These are phyloP conservation scores for Dendrocopos noguchii DNA, from an alignment of 2,113 vertebrate genomes.

Conservation along the genomic window DNA sequence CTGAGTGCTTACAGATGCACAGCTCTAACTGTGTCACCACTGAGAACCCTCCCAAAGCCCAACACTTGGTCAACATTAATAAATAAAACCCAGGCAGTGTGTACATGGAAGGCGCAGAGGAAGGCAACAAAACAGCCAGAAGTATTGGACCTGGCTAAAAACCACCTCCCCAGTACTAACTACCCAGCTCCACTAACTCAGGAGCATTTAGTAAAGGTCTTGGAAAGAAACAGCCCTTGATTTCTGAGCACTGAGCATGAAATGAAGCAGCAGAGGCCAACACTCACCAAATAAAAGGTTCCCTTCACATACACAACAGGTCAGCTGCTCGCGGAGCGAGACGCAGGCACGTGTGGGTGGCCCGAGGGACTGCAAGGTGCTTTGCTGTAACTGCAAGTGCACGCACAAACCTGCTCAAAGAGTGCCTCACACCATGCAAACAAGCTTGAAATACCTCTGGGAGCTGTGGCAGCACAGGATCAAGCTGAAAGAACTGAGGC, in stretches of 20 bases:
- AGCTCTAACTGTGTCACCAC: neutral
- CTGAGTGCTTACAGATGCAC: neutral
- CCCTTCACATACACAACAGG: neutral
- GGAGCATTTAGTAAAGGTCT: neutral
- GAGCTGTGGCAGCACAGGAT: neutral
- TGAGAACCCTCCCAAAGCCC: neutral
- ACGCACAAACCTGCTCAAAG: accelerated
- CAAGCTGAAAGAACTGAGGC: too few species aligned
- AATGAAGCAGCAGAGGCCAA: slow-evolving; percentile 11
- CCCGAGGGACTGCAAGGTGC: neutral
- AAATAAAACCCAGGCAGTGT: neutral
- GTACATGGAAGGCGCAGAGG: neutral
- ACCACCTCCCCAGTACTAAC: neutral
- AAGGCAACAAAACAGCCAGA: neutral
- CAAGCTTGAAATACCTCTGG: neutral
- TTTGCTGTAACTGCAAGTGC: accelerated
- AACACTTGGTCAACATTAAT: neutral
- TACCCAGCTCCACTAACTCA: neutral
- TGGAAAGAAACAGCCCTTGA: neutral
- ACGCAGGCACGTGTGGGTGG: accelerated
- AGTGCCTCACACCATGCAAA: neutral
- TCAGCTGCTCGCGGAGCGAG: neutral
- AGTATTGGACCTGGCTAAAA: neutral
- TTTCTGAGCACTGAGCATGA: neutral
- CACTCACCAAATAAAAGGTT: neutral